A percentile compares a stretch with the other conserved stretches of the same genome.
These are phyloP conservation scores for Globodera ellingtonae DNA, from an alignment of 1,140 invertebrate species.

Conservation along the genomic window DNA sequence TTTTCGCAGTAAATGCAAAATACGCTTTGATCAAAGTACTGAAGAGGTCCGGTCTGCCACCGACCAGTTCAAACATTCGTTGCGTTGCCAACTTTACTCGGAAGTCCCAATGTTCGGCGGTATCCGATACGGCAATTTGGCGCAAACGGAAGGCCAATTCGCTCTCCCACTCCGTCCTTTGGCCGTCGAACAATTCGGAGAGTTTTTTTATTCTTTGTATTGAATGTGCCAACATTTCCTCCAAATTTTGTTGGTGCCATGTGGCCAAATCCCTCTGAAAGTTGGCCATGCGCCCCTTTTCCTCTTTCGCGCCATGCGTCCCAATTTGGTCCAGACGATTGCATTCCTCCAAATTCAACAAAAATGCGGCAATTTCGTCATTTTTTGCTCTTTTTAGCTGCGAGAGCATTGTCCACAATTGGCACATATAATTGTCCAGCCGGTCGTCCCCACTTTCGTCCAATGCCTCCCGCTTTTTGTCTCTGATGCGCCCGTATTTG, in stretches of 20 bases:
- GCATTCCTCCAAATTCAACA: not conserved
- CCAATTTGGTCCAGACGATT: not conserved
- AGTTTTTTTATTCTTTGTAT: not conserved
- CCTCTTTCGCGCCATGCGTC: not conserved
- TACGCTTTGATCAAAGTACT: not conserved
- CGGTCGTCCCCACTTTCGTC: not conserved
- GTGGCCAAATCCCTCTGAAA: not conserved
- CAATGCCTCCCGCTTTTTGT: not conserved
- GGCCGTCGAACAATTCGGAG: not conserved
- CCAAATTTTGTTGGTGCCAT: not conserved
- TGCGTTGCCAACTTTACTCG: not conserved
- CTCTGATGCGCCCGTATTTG: not conserved
- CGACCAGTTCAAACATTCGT: not conserved
- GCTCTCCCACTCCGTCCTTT: not conserved
- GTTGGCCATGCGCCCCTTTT: not conserved
- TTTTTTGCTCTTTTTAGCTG: not conserved
- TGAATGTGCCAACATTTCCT: not conserved
- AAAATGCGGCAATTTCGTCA: not conserved
- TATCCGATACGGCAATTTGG: not conserved
- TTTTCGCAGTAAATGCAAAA: not conserved
- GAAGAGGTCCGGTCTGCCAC: not conserved
- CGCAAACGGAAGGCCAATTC: not conserved
- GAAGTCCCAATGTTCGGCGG: not conserved
- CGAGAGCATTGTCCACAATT: not conserved
- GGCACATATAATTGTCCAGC: not conserved